Evolutionary conservation across 2,888 invertebrate species (phyloP).

Genomic region (Hedya salicella): DNA sequence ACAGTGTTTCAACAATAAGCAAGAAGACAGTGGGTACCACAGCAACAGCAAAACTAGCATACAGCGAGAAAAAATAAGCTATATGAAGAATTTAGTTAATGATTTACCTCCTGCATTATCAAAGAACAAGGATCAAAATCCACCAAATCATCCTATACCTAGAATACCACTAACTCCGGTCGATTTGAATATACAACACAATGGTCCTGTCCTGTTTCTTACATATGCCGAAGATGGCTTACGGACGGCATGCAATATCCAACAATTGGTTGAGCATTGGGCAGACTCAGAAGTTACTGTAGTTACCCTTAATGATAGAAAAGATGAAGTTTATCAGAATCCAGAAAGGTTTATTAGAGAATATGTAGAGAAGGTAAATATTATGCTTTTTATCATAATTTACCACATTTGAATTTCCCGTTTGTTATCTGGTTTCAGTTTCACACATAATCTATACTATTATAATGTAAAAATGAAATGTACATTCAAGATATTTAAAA

Average conservation of each 20-base stretch:
- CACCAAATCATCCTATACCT: constrained; percentile 57
- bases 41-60: constrained; percentile 66
- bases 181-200: constrained; percentile 58
- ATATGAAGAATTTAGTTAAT: constrained; percentile 66
- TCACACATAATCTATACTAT: too few species aligned
- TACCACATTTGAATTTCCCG: too few species aligned
- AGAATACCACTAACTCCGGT: constrained; percentile 53
- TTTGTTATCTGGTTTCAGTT: too few species aligned
- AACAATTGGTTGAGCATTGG: constrained; percentile 78
- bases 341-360: constrained; percentile 84
- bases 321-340: constrained; percentile 79
- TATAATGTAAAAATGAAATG: too few species aligned
- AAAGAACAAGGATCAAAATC: constrained; percentile 65
- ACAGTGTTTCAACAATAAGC: constrained; percentile 63
- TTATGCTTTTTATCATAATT: constrained; percentile 11
- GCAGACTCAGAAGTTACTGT: constrained; percentile 69
- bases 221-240: constrained; percentile 84
- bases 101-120: constrained; percentile 75
- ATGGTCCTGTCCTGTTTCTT: constrained; percentile 74
- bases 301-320: constrained; percentile 77
- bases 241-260: constrained; percentile 75
- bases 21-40: constrained; percentile 78
- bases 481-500: too few species aligned
- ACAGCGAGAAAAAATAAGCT: constrained; percentile 69
- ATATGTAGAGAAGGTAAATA: constrained; percentile 82